A percentile compares a stretch with the other conserved stretches of the same genome.
phyloP scores from a whole-genome alignment of 2,888 invertebrate genomes.

The Heliconius hortense region DNA sequence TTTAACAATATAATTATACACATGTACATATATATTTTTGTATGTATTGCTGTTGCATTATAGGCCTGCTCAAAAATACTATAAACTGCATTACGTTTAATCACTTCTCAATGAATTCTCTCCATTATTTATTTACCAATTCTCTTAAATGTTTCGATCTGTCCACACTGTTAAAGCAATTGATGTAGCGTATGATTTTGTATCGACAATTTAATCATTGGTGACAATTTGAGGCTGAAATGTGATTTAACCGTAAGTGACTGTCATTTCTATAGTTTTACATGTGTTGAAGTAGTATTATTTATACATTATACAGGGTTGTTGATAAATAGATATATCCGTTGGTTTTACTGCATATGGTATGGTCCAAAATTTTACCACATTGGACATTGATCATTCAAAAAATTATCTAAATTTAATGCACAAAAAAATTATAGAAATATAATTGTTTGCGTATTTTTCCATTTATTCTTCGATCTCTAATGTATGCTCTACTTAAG shows the following conservation, averaged over 20 bases:
- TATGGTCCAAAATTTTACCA: too few relatives aligned
- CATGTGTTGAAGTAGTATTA: not conserved
- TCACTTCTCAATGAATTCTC: not conserved
- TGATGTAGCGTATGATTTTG: conserved; percentile 36
- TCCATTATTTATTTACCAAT: conserved; percentile 11
- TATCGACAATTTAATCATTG: conserved; percentile 44
- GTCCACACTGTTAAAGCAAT: conserved; percentile 28
- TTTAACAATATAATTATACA: not conserved
- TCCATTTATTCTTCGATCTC: too few relatives aligned
- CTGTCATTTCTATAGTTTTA: conserved; percentile 36
- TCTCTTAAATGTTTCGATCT: conserved; percentile 12
- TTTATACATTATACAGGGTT: too few relatives aligned
- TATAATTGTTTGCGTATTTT: too few relatives aligned
- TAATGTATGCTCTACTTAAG: too few relatives aligned
- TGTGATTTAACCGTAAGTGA: conserved; percentile 44
- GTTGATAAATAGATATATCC: not conserved
- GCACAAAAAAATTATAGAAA: too few relatives aligned
- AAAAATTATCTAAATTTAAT: too few relatives aligned
- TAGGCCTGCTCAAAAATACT: too few relatives aligned
- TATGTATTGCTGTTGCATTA: not conserved
- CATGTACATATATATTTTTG: not conserved
- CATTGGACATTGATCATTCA: too few relatives aligned
- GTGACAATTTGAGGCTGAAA: conserved; percentile 42
- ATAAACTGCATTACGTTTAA: not conserved
- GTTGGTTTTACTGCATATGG: too few relatives aligned